Base-by-base conservation (phyloP, 2,113 vertebrate genomes). In the Datnioides undecimradiatus region DNA sequence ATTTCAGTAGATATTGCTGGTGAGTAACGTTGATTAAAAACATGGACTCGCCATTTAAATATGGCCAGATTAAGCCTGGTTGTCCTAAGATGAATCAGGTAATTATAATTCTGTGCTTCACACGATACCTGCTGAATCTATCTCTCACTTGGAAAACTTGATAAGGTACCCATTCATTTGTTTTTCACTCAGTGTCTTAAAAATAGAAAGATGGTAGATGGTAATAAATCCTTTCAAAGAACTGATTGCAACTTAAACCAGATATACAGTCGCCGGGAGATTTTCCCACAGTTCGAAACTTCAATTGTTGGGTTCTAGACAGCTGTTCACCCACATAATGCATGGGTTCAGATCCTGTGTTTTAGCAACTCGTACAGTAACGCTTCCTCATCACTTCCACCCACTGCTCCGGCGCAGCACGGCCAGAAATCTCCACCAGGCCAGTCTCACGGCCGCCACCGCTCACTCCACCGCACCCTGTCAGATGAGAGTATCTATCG, bases 401-500 rank as follows among this genome's bases (percentile, higher is more conserved):
- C 13, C 7, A 8, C 3, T 1, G 6, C 52, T 38, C 29, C 8
- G 16, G 8, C 29, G 31, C 81, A 91, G 87, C 88, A 91, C n/a
- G 59, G 94, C 84, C 94, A 99, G 95, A 95, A 96, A 66, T 96
- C 96, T 0, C 96, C 96, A 21, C 95, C 95, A 7, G 88, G 88
- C 79, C 95, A 88, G 62, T 75, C 96, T 38, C 94, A 95, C 36
- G 94, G 94, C 29, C 95, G 93, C 57, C 95, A 95, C 46, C 96
- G 97, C 90, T 97, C 97, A n/a, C 94, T 99, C 90, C 98, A 99
- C 80, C 96, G 98, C 19, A 99, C 98, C 3, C 94, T 99, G 84
- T 99, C 98, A 0, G 98, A 99, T 19, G 98, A 99, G 93, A 99
- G 98, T 68, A 99, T 99, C 91, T 99, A 99, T 89, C 97, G 98